Percentiles rank a stretch among this genome's conserved stretches.
Evolutionary conservation across 2,888 invertebrate genomes (phyloP).

Genomic region (Phragmatobia fuliginosa): DNA sequence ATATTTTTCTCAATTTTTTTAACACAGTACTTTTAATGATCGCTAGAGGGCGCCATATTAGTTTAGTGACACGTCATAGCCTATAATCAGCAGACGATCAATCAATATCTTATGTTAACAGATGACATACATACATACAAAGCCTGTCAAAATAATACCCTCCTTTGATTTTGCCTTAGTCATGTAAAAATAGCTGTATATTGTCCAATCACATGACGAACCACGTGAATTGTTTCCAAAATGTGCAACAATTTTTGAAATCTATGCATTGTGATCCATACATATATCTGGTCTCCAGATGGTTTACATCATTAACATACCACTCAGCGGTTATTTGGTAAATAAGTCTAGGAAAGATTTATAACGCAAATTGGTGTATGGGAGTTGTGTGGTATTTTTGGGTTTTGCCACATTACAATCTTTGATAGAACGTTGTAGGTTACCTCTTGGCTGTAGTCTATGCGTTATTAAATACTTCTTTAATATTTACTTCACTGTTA

Average conservation of each 20-base stretch:
- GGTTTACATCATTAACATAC: conserved; percentile 33
- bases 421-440: neutral
- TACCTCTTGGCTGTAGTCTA: conserved; percentile 1
- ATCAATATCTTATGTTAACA: no score
- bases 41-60: no score
- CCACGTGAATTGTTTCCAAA: neutral
- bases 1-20: no score
- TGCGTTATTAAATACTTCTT: neutral
- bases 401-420: conserved; percentile 3
- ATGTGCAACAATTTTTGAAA: neutral
- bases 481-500: neutral
- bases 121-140: no score
- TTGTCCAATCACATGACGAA: neutral
- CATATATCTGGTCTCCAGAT: conserved; percentile 20
- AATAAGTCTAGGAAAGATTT: conserved; percentile 34
- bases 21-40: no score
- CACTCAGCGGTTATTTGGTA: conserved; percentile 20
- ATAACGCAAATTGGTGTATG: conserved; percentile 16
- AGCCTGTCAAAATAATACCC: no score
- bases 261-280: neutral
- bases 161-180: no score
- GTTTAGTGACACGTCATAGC: no score
- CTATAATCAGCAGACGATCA: no score
- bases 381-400: neutral
- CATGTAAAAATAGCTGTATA: no score